These are phyloP conservation scores for Melieria crassipennis DNA, from an alignment of 2,888 invertebrate genomes.

Conservation along the genomic window DNA sequence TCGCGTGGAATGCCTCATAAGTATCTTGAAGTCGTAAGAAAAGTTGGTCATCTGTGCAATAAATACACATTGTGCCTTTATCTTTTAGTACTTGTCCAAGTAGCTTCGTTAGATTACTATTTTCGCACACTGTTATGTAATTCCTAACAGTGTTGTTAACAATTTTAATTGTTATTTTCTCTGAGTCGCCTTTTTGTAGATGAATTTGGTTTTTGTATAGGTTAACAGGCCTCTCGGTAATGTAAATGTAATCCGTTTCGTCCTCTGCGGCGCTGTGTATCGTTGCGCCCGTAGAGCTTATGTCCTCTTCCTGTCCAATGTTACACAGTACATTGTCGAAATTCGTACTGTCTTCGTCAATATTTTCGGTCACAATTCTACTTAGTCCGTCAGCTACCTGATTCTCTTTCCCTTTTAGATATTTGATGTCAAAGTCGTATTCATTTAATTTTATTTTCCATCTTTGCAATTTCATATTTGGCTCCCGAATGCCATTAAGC, in stretches of 20 bases:
- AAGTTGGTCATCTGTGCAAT: too few relatives aligned
- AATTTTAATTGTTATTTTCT: conserved; percentile 9
- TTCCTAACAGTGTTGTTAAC: conserved; percentile 10
- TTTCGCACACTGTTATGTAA: neutral
- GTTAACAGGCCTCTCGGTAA: neutral
- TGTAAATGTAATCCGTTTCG: neutral
- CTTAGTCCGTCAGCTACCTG: conserved; percentile 43
- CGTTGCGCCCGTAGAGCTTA: neutral
- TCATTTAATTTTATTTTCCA: conserved; percentile 34
- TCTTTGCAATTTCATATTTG: conserved; percentile 54
- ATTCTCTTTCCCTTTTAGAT: conserved; percentile 33
- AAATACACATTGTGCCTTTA: too few relatives aligned
- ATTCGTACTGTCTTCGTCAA: neutral
- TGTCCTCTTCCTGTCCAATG: neutral
- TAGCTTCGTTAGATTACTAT: too few relatives aligned
- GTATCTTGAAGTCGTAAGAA: too few relatives aligned
- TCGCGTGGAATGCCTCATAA: too few relatives aligned
- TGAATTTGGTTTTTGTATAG: neutral
- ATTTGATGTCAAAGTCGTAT: conserved; percentile 34
- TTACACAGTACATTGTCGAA: neutral
- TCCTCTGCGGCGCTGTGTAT: neutral
- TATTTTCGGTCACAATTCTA: conserved; percentile 34
- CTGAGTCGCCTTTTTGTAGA: conserved; percentile 2
- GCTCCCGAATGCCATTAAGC: conserved; percentile 48
- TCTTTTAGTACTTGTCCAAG: too few relatives aligned